Conservation (phyloP, 2,797 vertebrate genomes). For the Pseudochaenichthys georgianus region DNA sequence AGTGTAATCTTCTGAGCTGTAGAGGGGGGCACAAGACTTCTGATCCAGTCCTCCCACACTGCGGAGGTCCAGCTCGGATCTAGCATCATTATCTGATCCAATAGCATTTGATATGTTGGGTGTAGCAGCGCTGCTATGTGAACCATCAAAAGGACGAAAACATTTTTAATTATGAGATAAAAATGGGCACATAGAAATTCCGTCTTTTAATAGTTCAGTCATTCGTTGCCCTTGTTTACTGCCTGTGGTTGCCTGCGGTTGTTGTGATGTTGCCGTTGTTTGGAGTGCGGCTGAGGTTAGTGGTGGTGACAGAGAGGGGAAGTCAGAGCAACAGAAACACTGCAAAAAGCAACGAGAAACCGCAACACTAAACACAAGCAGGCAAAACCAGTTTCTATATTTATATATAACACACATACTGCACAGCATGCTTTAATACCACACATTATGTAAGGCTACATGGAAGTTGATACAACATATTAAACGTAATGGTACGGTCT, state of each 20-base stretch:
- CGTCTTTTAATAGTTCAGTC: not conserved
- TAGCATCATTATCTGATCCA: not conserved
- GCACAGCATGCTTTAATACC: too few species aligned
- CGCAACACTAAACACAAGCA: not conserved
- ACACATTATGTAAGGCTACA: too few species aligned
- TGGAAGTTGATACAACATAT: too few species aligned
- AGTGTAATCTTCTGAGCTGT: conserved; percentile 9
- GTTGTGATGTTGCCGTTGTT: not conserved
- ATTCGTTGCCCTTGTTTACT: not conserved
- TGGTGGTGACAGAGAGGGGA: not conserved
- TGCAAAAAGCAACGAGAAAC: not conserved
- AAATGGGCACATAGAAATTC: not conserved
- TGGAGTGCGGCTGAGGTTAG: not conserved
- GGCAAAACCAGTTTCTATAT: too few species aligned
- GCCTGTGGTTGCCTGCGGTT: not conserved
- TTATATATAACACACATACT: too few species aligned
- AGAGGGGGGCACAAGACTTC: not conserved
- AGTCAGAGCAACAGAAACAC: conserved; percentile 1
- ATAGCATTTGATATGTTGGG: not conserved
- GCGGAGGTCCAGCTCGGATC: not conserved
- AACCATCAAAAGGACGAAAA: not conserved
- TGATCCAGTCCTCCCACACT: not conserved
- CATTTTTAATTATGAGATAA: too few species aligned
- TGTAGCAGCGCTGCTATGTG: not conserved
- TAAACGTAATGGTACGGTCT: too few species aligned